phyloP scores from a whole-genome alignment of 23 tunicate genomes.

The Trididemnum miniatum region DNA sequence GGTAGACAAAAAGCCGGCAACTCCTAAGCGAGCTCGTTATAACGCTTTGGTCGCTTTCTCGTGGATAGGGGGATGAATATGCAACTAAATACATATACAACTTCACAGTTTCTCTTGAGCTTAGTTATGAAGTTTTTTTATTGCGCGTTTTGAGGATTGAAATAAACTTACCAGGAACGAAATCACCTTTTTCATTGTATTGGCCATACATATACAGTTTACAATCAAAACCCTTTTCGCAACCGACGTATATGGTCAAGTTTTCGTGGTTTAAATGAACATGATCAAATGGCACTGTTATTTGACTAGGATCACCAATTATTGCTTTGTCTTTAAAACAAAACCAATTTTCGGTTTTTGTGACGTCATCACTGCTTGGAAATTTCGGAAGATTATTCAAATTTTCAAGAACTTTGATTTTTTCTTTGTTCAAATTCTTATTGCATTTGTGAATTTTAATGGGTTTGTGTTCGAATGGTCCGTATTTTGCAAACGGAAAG shows the following conservation, averaged over 20 bases:
- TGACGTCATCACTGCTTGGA: constrained; percentile 11
- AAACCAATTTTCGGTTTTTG: constrained; percentile 21
- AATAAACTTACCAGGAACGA: constrained; percentile 30
- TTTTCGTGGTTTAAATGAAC: not conserved
- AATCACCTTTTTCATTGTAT: constrained; percentile 3
- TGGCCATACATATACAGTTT: constrained; percentile 40
- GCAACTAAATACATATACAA: no score
- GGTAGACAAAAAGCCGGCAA: no score
- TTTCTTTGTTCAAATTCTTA: not conserved
- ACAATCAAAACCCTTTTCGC: constrained; percentile 44
- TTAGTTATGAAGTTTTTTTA: no score
- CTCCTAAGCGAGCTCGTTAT: no score
- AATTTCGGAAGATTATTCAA: constrained; percentile 12
- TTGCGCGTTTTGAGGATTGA: no score
- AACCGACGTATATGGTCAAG: constrained; percentile 36
- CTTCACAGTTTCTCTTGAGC: no score
- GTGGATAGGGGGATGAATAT: no score
- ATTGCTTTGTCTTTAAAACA: constrained; percentile 33
- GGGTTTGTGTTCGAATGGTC: not conserved
- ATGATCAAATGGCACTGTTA: constrained; percentile 31
- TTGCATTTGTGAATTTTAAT: not conserved
- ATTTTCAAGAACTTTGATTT: not conserved
- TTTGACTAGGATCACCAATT: constrained; percentile 14
- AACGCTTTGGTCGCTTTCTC: no score
- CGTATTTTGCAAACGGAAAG: constrained; percentile 21